phyloP scores from a whole-genome alignment of 2,888 invertebrate genomes.

The Melanchra persicariae region DNA sequence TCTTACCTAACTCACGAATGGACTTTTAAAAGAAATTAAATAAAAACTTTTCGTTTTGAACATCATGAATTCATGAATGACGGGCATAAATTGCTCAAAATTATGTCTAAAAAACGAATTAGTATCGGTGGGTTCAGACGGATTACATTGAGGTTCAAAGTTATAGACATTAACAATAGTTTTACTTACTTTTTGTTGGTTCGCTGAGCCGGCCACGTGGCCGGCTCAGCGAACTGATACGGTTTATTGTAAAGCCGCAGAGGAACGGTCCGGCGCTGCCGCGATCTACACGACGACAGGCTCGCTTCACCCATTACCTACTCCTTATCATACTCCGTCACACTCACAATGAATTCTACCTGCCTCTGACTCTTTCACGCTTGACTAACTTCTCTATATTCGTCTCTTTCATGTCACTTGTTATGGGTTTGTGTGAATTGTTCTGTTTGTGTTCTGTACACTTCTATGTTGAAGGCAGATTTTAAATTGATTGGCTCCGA shows the following conservation, averaged over 20 bases:
- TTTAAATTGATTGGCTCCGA: slow-evolving; percentile 47
- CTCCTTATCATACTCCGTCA: slow-evolving; percentile 73
- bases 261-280: slow-evolving; percentile 81
- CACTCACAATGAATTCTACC: slow-evolving; percentile 66
- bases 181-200: slow-evolving; percentile 83
- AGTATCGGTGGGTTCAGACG: not conserved
- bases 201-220: slow-evolving; percentile 85
- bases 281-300: slow-evolving; percentile 85
- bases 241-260: slow-evolving; percentile 70
- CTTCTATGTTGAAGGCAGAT: slow-evolving; percentile 32
- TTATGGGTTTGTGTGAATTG: slow-evolving; percentile 61
- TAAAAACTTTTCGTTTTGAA: slow-evolving; percentile 26
- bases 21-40: slow-evolving; percentile 25
- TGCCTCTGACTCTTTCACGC: slow-evolving; percentile 66
- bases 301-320: slow-evolving; percentile 66
- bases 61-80: slow-evolving; percentile 13
- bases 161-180: slow-evolving; percentile 47
- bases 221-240: no score
- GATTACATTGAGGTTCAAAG: slow-evolving; percentile 28
- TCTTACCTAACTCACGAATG: not conserved
- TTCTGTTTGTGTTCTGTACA: slow-evolving; percentile 47
- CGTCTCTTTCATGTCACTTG: slow-evolving; percentile 63
- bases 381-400: slow-evolving; percentile 44
- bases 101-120: slow-evolving; percentile 19
- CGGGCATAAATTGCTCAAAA: not conserved